Evolutionary conservation across 2,888 invertebrate genomes (phyloP).

Genomic region (Heteropelma amictum): DNA sequence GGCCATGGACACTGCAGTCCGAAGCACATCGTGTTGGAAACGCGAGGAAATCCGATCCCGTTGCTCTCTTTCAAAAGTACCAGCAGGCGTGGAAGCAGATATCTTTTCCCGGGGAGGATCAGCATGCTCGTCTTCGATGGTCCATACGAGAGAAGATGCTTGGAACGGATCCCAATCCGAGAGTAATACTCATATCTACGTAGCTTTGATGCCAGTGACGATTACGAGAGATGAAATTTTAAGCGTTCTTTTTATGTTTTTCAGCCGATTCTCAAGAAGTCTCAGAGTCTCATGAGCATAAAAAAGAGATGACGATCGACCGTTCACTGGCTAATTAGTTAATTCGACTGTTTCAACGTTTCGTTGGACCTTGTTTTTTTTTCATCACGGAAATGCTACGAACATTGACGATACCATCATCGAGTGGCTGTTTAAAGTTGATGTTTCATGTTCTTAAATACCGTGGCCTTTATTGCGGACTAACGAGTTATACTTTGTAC

Average conservation of each 20-base stretch:
- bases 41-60: conserved; percentile 83
- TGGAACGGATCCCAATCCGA: conserved; percentile 77
- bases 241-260: conserved; percentile 43
- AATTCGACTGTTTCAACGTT: conserved; percentile 17
- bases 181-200: conserved; percentile 62
- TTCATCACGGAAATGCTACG: no score
- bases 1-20: conserved; percentile 79
- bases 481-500: background rate
- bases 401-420: no score
- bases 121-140: conserved; percentile 85
- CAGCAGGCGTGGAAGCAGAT: conserved; percentile 86
- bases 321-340: conserved; percentile 15
- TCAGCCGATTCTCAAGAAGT: conserved; percentile 67
- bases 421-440: no score
- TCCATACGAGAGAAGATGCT: conserved; percentile 85
- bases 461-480: no score
- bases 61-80: conserved; percentile 88
- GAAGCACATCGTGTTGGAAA: conserved; percentile 67
- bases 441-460: no score
- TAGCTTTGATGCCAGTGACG: background rate
- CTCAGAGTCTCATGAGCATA: conserved; percentile 60
- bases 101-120: conserved; percentile 87
- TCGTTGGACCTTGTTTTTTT: background rate
- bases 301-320: conserved; percentile 63
- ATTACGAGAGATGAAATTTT: background rate